Base-by-base conservation (phyloP, 1,140 invertebrate species). In the Caerostris extrusa region DNA sequence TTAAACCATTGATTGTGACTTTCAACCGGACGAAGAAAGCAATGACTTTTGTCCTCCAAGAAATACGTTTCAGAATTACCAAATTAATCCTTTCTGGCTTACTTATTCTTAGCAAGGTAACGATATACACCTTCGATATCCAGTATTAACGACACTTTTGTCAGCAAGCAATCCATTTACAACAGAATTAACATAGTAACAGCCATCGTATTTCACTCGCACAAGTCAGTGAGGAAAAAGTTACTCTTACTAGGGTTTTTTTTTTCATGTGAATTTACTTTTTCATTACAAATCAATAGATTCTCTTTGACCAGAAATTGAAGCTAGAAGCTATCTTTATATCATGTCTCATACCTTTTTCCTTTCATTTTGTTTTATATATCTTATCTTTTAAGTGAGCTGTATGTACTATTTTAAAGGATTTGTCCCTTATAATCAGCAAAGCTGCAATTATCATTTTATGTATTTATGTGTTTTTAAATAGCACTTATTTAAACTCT, bases 1-100 rank as follows among this genome's bases (percentile, higher is more conserved):
- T 83, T 64, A 34, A 83, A 58, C 69, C 77, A 91, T 91, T 91
- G 90, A 91, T 91, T 91, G 58, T 91, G 77, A 91, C 34, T 64
- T 83, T 17, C 50, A 53, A 12, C 17, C 12, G 14, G 55, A 81
- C 5, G 61, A 61, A 83, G 57, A 91, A 61, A 77, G 34, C 50
- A 77, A 77, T 77, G 71, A 77, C 71, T 77, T 77, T 77, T 77
- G 71, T 77, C 71, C n/a, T 77, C 53, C 71, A 50, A 50, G 71
- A 77, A 77, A 77, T 77, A 77, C 71, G 71, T 77, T 77, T 77
- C 2, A 77, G 71, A 77, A 77, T 77, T 77, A 77, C 71, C 8
- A 53, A 77, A 77, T 77, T 77, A 77, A 34, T 77, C 34, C 34
- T 77, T 77, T 50, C 71, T 50, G 71, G 53, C 34, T 77, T 77